Evolutionary conservation across 2,797 vertebrate genomes (phyloP).

Genomic region (Danio aesculapii): DNA sequence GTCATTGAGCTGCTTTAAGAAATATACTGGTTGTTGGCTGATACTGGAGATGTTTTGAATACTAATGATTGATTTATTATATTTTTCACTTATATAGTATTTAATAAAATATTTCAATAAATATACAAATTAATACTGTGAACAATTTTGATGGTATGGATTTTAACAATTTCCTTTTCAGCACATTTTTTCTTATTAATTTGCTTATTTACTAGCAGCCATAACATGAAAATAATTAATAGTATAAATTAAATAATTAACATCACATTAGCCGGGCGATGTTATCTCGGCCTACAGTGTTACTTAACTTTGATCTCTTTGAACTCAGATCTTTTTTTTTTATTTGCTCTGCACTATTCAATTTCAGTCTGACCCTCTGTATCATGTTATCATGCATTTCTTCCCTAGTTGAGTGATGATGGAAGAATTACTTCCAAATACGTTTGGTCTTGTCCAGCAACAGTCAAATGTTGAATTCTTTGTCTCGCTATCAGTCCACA

Average conservation of each 20-base stretch:
- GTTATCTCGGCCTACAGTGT: no score
- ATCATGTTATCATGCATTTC: background rate
- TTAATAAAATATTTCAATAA: no score
- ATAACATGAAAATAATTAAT: no score
- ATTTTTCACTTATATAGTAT: no score
- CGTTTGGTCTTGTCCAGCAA: slow-evolving; percentile 16
- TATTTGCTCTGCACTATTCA: background rate
- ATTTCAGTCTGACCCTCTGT: slow-evolving; percentile 26
- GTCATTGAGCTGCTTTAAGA: background rate
- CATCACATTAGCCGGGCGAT: no score
- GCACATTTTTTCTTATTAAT: no score
- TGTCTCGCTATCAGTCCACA: slow-evolving; percentile 17
- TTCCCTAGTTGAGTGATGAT: slow-evolving; percentile 27
- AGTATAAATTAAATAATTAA: no score
- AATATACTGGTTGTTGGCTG: background rate
- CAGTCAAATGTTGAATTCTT: slow-evolving; percentile 32
- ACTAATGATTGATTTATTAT: background rate
- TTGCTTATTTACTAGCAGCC: no score
- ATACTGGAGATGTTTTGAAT: background rate
- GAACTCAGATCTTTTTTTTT: background rate
- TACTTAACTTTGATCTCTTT: no score
- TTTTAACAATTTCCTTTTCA: no score
- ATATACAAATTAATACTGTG: no score
- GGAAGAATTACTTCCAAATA: slow-evolving; percentile 26
- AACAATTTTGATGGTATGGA: no score